Evolutionary conservation across 64 coral and sea anemone species (phyloP).

Genomic region (Dendronephthya gigantea): DNA sequence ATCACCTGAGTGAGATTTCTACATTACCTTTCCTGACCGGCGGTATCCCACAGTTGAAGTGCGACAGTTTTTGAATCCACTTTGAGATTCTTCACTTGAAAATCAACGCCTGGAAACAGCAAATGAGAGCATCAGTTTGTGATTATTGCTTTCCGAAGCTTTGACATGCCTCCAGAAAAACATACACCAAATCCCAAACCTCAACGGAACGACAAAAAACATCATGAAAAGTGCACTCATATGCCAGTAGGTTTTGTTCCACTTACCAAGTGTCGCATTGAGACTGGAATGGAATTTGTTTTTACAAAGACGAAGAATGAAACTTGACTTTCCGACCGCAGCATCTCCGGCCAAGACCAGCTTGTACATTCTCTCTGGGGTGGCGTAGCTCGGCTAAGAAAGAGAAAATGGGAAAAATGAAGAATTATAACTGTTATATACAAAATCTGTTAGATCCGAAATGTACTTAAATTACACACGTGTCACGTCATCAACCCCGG

Average conservation of each 20-base stretch:
- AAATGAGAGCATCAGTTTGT: neutral
- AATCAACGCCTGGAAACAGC: conserved; percentile 66
- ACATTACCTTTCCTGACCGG: conserved; percentile 85
- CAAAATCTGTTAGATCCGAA: too few species aligned
- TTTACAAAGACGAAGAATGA: conserved; percentile 78
- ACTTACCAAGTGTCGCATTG: conserved; percentile 85
- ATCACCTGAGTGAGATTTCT: too few species aligned
- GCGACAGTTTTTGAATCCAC: conserved; percentile 80
- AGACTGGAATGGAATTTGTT: conserved; percentile 82
- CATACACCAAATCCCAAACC: neutral
- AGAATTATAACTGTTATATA: neutral
- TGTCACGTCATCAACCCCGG: too few species aligned
- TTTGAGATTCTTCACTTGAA: conserved; percentile 77
- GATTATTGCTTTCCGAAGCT: too few species aligned
- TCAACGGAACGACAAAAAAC: neutral
- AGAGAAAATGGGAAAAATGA: neutral
- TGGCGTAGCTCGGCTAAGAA: conserved; percentile 30
- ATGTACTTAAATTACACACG: too few species aligned
- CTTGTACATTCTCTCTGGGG: conserved; percentile 86
- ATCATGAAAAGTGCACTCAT: too few species aligned
- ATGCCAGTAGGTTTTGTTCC: neutral
- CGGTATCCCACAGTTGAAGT: conserved; percentile 94
- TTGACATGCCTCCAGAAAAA: neutral
- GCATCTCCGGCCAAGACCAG: conserved; percentile 91
- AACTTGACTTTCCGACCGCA: conserved; percentile 93